These are phyloP conservation scores for Chionoecetes opilio DNA, from an alignment of 1,140 invertebrate genomes.

Conservation along the genomic window DNA sequence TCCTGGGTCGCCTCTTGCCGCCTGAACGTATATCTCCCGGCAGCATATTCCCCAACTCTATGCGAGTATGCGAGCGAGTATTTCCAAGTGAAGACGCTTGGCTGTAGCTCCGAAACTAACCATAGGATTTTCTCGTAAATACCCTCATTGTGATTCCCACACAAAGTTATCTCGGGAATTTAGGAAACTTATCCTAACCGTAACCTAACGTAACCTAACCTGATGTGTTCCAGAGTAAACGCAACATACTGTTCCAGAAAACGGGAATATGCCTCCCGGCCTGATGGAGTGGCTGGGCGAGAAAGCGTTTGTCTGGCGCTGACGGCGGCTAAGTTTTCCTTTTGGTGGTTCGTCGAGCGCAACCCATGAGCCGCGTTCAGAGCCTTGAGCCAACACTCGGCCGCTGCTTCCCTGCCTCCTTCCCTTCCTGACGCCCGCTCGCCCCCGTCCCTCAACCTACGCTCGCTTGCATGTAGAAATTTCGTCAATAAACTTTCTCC, in stretches of 20 bases:
- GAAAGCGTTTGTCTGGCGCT: neutral
- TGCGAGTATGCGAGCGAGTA: no score
- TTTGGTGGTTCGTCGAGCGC: neutral
- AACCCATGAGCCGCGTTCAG: neutral
- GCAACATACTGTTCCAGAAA: no score
- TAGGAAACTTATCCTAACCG: no score
- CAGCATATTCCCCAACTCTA: no score
- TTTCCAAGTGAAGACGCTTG: no score
- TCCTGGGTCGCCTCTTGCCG: neutral
- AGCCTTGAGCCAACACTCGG: neutral
- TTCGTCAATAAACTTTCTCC: conserved; percentile 17
- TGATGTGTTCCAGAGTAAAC: no score
- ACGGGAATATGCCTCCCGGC: neutral
- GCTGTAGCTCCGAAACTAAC: no score
- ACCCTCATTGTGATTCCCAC: no score
- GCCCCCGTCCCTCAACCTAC: neutral
- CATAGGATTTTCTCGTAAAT: no score
- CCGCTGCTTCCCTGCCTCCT: neutral
- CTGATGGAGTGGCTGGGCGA: neutral
- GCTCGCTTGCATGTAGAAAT: conserved; percentile 19
- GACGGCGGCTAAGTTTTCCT: neutral
- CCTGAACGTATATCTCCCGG: neutral
- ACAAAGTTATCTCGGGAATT: no score
- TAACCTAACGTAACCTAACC: no score
- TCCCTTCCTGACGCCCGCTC: neutral